phyloP scores from a whole-genome alignment of 2,113 vertebrate species.

The Thermophis baileyi region DNA sequence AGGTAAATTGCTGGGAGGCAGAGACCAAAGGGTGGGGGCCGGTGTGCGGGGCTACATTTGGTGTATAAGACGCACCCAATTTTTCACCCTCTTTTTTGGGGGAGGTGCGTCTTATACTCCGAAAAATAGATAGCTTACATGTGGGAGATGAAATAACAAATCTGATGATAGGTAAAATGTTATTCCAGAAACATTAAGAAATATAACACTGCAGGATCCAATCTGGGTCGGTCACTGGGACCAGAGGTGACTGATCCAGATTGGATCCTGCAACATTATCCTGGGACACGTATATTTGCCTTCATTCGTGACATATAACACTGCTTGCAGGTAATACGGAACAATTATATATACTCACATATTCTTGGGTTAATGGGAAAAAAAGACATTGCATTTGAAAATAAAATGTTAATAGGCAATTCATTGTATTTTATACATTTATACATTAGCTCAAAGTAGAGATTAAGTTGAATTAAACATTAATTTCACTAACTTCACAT shows the following conservation, averaged over 20 bases:
- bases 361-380: background rate
- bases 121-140: background rate
- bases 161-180: background rate
- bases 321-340: background rate
- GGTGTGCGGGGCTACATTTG: too few species aligned
- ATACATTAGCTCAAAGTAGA: background rate
- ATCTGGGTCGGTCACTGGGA: too few species aligned
- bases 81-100: too few species aligned
- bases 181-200: background rate
- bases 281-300: too few species aligned
- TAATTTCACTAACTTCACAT: background rate
- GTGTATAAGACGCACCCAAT: too few species aligned
- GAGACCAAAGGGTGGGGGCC: too few species aligned
- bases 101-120: too few species aligned
- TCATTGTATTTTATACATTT: background rate
- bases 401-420: background rate
- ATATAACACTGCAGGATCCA: too few species aligned
- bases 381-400: background rate
- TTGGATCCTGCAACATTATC: too few species aligned
- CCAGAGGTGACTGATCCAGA: too few species aligned
- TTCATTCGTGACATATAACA: background rate
- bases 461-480: background rate
- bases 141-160: background rate
- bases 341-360: background rate
- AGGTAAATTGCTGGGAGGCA: too few species aligned